Conservation (phyloP, 1,140 invertebrate species). For the Aradophagus sp. region DNA sequence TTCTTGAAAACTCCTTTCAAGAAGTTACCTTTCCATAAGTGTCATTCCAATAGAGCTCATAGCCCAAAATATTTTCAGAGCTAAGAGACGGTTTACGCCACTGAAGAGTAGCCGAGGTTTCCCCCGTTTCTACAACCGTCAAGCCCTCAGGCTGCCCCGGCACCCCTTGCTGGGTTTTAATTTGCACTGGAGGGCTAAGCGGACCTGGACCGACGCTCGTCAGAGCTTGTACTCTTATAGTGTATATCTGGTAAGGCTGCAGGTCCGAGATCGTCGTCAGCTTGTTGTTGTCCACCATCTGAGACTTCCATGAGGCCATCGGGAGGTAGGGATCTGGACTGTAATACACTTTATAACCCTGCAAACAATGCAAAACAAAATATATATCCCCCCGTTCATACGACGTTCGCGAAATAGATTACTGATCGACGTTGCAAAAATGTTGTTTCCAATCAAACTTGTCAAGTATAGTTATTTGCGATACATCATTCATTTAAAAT, state of each 20-base stretch:
- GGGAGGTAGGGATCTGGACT: constrained; percentile 90
- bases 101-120: constrained; percentile 88
- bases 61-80: constrained; percentile 93
- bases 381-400: too few species aligned
- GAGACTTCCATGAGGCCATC: constrained; percentile 92
- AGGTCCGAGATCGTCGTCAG: constrained; percentile 94
- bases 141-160: constrained; percentile 95
- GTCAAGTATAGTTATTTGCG: too few species aligned
- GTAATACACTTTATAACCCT: constrained; percentile 99
- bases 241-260: constrained; percentile 91
- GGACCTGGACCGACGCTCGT: constrained; percentile 94
- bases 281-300: constrained; percentile 94
- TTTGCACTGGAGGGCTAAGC: constrained; percentile 92
- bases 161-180: constrained; percentile 97
- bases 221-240: constrained; percentile 92
- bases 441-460: too few species aligned
- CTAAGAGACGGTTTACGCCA: constrained; percentile 94
- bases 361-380: neutral
- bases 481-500: too few species aligned
- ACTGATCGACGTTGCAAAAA: too few species aligned
- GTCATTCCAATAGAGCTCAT: constrained; percentile 98
- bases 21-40: constrained; percentile 93
- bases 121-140: constrained; percentile 85
- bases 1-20: too few species aligned
- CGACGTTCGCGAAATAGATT: too few species aligned